A percentile compares a stretch with the other conserved stretches of the same genome.
These are phyloP conservation scores for Luscinia luscinia DNA, from an alignment of 2,797 vertebrate species.

Conservation along the genomic window DNA sequence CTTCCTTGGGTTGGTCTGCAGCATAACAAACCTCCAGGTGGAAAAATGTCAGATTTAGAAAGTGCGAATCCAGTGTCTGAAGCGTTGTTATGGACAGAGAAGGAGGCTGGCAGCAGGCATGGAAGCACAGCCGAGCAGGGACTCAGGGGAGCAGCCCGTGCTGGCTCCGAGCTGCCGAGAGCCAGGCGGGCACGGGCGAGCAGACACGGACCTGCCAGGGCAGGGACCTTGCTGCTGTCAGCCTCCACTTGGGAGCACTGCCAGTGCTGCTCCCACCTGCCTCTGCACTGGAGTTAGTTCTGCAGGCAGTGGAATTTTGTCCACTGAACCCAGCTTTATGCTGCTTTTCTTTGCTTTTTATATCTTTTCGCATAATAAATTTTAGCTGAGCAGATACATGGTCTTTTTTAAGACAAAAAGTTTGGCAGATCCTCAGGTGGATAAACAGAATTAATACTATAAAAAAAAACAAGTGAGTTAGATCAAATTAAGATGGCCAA, in stretches of 20 bases:
- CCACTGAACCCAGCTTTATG: neutral
- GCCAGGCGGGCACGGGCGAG: fast-evolving
- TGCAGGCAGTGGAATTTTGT: neutral
- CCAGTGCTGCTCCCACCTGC: fast-evolving
- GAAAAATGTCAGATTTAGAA: neutral
- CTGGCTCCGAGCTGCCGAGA: fast-evolving
- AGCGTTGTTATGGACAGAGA: neutral
- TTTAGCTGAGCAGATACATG: neutral
- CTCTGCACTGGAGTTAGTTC: neutral
- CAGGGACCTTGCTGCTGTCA: fast-evolving
- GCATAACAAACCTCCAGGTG: neutral
- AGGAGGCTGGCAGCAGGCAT: neutral
- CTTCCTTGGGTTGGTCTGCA: neutral
- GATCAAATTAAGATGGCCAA: neutral
- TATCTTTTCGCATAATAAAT: neutral
- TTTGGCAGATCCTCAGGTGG: neutral
- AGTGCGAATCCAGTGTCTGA: neutral
- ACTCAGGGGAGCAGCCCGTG: fast-evolving
- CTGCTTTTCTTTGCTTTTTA: neutral
- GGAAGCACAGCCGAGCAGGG: neutral
- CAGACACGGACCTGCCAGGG: neutral
- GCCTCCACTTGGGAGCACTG: fast-evolving
- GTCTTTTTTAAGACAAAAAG: neutral
- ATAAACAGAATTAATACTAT: neutral
- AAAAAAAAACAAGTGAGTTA: neutral